phyloP scores from a whole-genome alignment of 2,888 invertebrate species.

The Aphelenchoides bicaudatus region DNA sequence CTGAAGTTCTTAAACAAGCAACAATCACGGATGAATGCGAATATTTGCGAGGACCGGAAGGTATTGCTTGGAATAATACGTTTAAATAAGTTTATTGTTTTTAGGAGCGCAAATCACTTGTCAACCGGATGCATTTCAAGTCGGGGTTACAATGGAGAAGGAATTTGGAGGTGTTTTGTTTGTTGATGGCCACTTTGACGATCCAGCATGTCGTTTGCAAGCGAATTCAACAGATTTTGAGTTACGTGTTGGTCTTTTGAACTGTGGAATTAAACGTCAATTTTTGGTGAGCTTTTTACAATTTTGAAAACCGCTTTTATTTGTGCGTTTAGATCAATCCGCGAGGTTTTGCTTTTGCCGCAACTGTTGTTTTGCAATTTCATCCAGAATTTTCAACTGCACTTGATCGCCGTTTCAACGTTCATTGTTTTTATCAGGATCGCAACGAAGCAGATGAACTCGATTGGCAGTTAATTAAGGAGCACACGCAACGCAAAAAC shows the following conservation, averaged over 20 bases:
- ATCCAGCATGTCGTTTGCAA: slow-evolving; percentile 23
- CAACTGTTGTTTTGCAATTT: slow-evolving; percentile 39
- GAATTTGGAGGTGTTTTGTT: slow-evolving; percentile 42
- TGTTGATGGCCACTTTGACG: slow-evolving; percentile 34
- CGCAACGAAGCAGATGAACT: slow-evolving; percentile 29
- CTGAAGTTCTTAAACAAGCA: slow-evolving; percentile 33
- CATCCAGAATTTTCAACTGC: slow-evolving; percentile 38
- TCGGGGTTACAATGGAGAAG: slow-evolving; percentile 35
- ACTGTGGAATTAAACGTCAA: slow-evolving; percentile 37
- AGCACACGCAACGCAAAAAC: slow-evolving; percentile 37
- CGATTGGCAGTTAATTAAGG: slow-evolving; percentile 37
- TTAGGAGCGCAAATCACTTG: slow-evolving; percentile 44
- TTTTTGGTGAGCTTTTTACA: slow-evolving; percentile 32
- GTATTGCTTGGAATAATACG: too few relatives aligned
- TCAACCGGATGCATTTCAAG: slow-evolving; percentile 26
- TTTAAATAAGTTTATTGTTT: too few relatives aligned
- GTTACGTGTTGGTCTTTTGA: slow-evolving; percentile 22
- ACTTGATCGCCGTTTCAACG: slow-evolving; percentile 34
- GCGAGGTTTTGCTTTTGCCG: slow-evolving; percentile 40
- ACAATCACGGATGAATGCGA: slow-evolving; percentile 42
- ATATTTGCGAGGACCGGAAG: slow-evolving; percentile 33
- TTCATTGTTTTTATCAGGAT: slow-evolving; percentile 47
- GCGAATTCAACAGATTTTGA: slow-evolving; percentile 23
- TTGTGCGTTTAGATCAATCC: slow-evolving; percentile 36
- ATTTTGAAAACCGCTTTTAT: slow-evolving; percentile 16